These are phyloP conservation scores for Pyxicephalus adspersus DNA, from an alignment of 2,113 vertebrate genomes.

Conservation along the genomic window DNA sequence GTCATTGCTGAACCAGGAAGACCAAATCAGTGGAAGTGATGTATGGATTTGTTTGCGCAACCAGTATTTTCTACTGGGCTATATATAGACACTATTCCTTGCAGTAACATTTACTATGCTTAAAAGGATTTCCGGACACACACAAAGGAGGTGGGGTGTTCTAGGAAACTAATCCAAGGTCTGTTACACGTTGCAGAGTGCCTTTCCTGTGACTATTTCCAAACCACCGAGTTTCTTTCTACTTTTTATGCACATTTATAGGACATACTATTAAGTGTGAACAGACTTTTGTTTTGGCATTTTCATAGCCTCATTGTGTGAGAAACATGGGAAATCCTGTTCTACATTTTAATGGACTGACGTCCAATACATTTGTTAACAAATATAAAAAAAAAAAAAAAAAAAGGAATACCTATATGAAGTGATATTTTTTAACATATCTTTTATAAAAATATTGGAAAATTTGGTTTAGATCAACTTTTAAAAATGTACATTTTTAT, in stretches of 20 bases:
- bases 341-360: neutral
- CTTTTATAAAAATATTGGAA: no score
- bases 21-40: neutral
- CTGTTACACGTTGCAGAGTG: constrained; percentile 20
- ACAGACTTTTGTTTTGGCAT: neutral
- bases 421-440: no score
- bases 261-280: neutral
- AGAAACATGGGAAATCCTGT: constrained; percentile 44
- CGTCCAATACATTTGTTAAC: no score
- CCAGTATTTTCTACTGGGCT: neutral
- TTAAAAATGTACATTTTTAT: no score
- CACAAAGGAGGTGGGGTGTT: constrained; percentile 47
- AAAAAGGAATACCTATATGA: no score
- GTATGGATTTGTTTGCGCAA: constrained; percentile 1
- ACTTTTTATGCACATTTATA: constrained; percentile 48
- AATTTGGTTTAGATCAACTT: no score
- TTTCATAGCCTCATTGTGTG: neutral
- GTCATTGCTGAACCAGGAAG: neutral
- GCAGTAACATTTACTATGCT: constrained; percentile 36
- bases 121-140: constrained; percentile 53
- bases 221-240: constrained; percentile 47
- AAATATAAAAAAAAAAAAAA: no score
- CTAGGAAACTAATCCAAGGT: constrained; percentile 51
- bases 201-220: constrained; percentile 51
- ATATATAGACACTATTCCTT: constrained; percentile 36